Conservation (phyloP, 2,113 vertebrate genomes). For the Ondatra zibethicus region DNA sequence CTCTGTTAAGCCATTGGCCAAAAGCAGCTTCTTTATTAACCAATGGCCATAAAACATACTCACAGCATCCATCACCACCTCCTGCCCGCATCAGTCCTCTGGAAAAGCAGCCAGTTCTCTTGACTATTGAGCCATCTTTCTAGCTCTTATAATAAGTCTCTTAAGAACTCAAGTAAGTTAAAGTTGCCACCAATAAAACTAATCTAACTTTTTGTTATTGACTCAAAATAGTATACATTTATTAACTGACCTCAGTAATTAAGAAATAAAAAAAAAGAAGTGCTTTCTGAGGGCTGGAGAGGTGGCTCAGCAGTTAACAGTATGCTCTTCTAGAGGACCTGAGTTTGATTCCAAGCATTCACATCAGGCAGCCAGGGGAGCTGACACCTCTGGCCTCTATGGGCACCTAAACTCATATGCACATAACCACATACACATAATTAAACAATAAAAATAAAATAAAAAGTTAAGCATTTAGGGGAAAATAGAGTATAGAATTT, state of each 20-base stretch:
- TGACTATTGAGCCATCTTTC: neutral
- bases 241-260: neutral
- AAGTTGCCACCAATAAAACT: constrained; percentile 57
- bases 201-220: constrained; percentile 37
- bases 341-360: neutral
- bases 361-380: neutral
- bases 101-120: neutral
- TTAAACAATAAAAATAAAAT: neutral
- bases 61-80: too few species aligned
- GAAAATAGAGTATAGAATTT: constrained; percentile 10
- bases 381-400: neutral
- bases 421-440: neutral
- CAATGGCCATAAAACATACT: too few species aligned
- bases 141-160: constrained; percentile 8
- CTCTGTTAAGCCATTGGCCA: too few species aligned
- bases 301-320: neutral
- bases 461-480: neutral
- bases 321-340: neutral
- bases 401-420: neutral
- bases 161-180: constrained; percentile 35
- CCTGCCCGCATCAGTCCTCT: neutral
- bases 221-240: neutral
- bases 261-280: constrained; percentile 57
- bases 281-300: neutral
- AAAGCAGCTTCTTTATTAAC: too few species aligned